Base-by-base conservation (phyloP, 2,888 invertebrate genomes). In the Caenorhabditis plicata region DNA sequence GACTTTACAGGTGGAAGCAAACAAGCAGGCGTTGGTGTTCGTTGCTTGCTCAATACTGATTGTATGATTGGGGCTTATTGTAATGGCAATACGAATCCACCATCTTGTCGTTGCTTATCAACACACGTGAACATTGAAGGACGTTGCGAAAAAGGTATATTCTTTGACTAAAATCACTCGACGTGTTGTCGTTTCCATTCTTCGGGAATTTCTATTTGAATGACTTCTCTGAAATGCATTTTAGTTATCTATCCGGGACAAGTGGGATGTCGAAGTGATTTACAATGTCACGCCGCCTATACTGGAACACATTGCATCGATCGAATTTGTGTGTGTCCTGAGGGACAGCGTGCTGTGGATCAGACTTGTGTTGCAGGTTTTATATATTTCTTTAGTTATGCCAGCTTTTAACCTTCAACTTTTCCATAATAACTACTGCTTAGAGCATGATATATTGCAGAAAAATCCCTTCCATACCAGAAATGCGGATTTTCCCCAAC, bases 231-330 rank as follows among this genome's bases (percentile, higher is more conserved):
- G 19, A 43, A 29, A 29, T 57, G 51, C 31, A 41, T 68, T 75
- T 54, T 64, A 81, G 81, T 81, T 32, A 68, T 81, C 55, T 81
- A 74, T 54, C 81, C 81, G 26, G 81, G 81, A 25, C 78, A 81
- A 61, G 53, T 60, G 44, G 81, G 81, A 41, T 81, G 81, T 55
- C 68, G 70, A 32, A 62, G 60, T 57, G 76, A 80, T 57, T 55
- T 54, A 38, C 81, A 81, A 63, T 81, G 81, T 58, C 49, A 71
- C 26, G 73, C 81, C 3, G 78, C 76, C 43, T 71, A 74, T 44
- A 60, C 71, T 5, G 74, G 74, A n/a, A 68, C 81, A 13, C 47
- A 53, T 20, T 81, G 81, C 50, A 54, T 72, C 53, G 69, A 74
- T 51, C 61, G 74, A 20, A 58, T 72, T 49, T 81, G 81, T 61